Percentiles rank a stretch among this genome's conserved stretches.
Conservation (phyloP, 2,797 vertebrate species). For the Bradypodion ventrale region DNA sequence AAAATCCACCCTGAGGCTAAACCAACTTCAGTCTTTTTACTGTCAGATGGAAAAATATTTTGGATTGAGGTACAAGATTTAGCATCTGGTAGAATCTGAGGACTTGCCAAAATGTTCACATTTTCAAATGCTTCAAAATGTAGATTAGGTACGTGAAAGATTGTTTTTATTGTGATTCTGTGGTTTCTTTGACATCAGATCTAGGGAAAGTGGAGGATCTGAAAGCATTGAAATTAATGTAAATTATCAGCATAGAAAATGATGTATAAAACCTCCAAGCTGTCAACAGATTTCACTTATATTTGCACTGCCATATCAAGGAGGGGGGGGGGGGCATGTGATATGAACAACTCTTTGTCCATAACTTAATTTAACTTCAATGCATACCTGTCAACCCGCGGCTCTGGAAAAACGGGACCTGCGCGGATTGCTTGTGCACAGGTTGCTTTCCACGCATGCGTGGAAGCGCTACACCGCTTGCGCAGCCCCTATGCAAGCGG, state of each 20-base stretch:
- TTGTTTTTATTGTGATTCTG: neutral
- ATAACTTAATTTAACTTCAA: too few species aligned
- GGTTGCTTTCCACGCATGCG: too few species aligned
- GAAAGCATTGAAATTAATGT: neutral
- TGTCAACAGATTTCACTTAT: neutral
- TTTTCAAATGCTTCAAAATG: neutral
- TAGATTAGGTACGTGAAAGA: neutral
- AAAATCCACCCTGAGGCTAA: neutral
- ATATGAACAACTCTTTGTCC: too few species aligned
- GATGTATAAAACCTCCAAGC: neutral
- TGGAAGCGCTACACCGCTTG: too few species aligned
- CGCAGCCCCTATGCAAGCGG: too few species aligned
- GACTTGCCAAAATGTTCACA: neutral
- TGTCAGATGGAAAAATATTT: neutral
- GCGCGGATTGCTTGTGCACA: too few species aligned
- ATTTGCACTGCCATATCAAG: too few species aligned
- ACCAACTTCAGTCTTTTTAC: neutral
- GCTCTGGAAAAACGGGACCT: too few species aligned
- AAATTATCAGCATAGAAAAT: neutral
- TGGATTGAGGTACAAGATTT: neutral
- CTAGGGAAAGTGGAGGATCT: neutral
- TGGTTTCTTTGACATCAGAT: neutral
- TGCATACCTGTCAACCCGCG: too few species aligned
- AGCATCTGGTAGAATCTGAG: neutral
- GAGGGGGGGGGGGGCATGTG: too few species aligned